A percentile compares a stretch with the other conserved stretches of the same genome.
phyloP scores from a whole-genome alignment of 2,113 vertebrate species.

The Myiopsitta monachus region DNA sequence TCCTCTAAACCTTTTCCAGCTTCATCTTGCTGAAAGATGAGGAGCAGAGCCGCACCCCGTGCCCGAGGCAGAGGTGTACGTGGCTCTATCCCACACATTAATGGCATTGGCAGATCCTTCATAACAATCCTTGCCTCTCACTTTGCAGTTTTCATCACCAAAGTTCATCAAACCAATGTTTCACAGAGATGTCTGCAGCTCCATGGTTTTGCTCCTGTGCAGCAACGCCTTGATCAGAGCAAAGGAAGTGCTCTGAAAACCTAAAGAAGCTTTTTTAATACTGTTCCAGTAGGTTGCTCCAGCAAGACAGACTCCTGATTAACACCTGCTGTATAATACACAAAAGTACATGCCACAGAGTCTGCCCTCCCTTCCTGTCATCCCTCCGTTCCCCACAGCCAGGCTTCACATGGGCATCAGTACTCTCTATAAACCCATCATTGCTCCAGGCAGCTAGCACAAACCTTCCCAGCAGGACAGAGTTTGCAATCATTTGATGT shows the following conservation, averaged over 20 bases:
- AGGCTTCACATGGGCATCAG: not conserved
- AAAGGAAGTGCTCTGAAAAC: not conserved
- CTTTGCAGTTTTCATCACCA: not conserved
- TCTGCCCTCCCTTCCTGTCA: not conserved
- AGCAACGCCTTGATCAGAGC: not conserved
- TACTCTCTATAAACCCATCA: not conserved
- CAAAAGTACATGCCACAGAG: not conserved
- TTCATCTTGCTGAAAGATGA: not conserved
- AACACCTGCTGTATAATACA: not conserved
- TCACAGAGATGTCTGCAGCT: not conserved
- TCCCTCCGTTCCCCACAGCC: not conserved
- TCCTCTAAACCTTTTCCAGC: not conserved
- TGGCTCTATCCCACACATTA: not conserved
- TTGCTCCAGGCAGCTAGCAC: not conserved
- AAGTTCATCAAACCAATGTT: not conserved
- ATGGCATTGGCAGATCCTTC: not conserved
- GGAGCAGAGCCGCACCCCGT: not conserved
- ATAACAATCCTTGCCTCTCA: not conserved
- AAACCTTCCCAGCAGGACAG: not conserved
- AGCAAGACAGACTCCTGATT: not conserved
- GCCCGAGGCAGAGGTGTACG: accelerated
- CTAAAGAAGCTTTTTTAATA: not conserved
- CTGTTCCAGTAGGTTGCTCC: not conserved
- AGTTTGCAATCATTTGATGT: not conserved
- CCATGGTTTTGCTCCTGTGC: not conserved